phyloP scores from a whole-genome alignment of 1,140 invertebrate species.

The Drosophila sucinea region DNA sequence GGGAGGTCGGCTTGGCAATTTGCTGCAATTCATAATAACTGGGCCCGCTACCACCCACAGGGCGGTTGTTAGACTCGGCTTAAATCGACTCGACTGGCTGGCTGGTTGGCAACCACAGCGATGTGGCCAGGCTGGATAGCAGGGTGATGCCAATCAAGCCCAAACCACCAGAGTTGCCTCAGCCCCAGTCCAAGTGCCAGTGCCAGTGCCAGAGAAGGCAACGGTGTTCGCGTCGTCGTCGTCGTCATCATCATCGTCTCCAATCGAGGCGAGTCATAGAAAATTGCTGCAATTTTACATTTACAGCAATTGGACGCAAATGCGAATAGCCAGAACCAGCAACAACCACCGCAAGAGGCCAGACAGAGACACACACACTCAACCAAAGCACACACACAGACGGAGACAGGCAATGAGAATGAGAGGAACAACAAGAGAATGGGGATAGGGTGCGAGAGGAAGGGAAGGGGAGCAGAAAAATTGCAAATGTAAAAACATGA shows the following conservation, averaged over 20 bases:
- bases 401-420: neutral
- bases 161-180: slow-evolving; percentile 49
- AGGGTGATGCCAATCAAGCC: slow-evolving; percentile 43
- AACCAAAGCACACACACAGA: neutral
- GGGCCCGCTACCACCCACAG: slow-evolving; percentile 75
- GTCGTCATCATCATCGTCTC: slow-evolving; percentile 33
- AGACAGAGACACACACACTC: slow-evolving; percentile 6
- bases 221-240: slow-evolving; percentile 57
- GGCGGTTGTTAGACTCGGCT: slow-evolving; percentile 58
- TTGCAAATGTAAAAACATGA: slow-evolving; percentile 75
- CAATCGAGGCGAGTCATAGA: slow-evolving; percentile 76
- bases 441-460: neutral
- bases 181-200: slow-evolving; percentile 6
- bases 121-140: slow-evolving; percentile 15
- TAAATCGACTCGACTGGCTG: too few relatives aligned
- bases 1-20: slow-evolving; percentile 44
- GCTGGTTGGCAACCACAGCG: neutral
- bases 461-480: slow-evolving; percentile 39
- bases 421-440: neutral
- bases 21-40: slow-evolving; percentile 79
- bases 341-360: slow-evolving; percentile 24
- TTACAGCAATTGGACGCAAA: slow-evolving; percentile 80
- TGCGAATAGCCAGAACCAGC: slow-evolving; percentile 31
- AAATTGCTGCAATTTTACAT: slow-evolving; percentile 81
- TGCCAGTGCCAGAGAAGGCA: slow-evolving; percentile 24